Base-by-base conservation (phyloP, 2,888 invertebrate genomes). In the Chrysopilus asiliformis region DNA sequence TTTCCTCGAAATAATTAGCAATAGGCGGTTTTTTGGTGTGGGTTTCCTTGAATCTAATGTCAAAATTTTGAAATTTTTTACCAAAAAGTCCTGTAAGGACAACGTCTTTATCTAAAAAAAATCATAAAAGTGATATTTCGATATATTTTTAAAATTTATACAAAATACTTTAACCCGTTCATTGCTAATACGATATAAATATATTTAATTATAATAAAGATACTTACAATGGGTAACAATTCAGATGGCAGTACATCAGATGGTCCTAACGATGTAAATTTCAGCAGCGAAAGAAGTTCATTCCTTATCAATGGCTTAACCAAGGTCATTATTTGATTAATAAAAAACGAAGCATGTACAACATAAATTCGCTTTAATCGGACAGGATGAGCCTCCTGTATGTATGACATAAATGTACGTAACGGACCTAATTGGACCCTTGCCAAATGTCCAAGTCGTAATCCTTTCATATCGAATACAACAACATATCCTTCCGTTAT, bases 311-410 rank as follows among this genome's bases (percentile, higher is more conserved):
- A 64, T 0, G 77, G 77, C 42, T 73, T 68, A 6, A 77, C 64
- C 28, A 77, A 66, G 35, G 74, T 68, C 74, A 76, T 74, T 15
- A 76, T 69, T 56, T 76, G 76, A 53, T 76, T 74, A 48, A 77
- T 73, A 62, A 75, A 76, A 31, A 72, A 71, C 5, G 74, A 73
- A 1, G 76, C 72, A 53, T 78, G 73, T 28, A 77, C 67, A 2
- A 77, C 69, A 55, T 76, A 76, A 48, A 77, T 70, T 49, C 68
- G 71, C 58, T 74, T 76, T 13, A 77, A 64, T 38, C 76, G 68
- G 32, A 71, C 72, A 2, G 77, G 76, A 52, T 76, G 76, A 0
- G 73, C 77, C 51, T 73, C 76, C 68, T 77, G 77, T 46, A 76
- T 76, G 51, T 76, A 76, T 43, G 67, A 56, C 72, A 77, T 74